These are phyloP conservation scores for Gymnocheta viridis DNA, from an alignment of 2,888 invertebrate species.

Conservation along the genomic window DNA sequence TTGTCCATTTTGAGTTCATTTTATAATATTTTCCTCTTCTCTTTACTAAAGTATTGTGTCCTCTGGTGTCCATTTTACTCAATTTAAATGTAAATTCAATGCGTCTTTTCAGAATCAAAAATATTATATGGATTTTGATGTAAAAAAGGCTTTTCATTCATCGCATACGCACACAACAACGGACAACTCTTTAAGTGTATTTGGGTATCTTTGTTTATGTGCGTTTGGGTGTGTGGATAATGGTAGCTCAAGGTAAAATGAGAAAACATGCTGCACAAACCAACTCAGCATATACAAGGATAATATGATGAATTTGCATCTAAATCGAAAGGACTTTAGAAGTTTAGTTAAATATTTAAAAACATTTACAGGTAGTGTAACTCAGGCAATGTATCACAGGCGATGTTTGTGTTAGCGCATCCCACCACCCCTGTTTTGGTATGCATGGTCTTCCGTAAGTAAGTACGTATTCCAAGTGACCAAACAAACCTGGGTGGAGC, in stretches of 20 bases:
- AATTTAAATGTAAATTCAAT: slow-evolving; percentile 70
- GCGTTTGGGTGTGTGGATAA: slow-evolving; percentile 15
- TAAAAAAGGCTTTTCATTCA: slow-evolving; percentile 63
- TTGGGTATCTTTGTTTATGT: not conserved
- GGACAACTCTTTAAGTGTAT: slow-evolving; percentile 16
- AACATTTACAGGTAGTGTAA: slow-evolving; percentile 17
- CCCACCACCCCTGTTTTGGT: slow-evolving; percentile 3
- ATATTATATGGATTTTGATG: slow-evolving; percentile 69
- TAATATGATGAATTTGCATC: slow-evolving; percentile 81
- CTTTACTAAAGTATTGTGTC: not conserved
- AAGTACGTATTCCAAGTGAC: slow-evolving; percentile 61
- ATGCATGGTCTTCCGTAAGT: not conserved
- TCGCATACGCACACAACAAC: slow-evolving; percentile 10
- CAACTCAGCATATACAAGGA: slow-evolving; percentile 19
- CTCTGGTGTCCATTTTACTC: slow-evolving; percentile 43
- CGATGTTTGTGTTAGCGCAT: not conserved
- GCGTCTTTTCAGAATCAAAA: slow-evolving; percentile 69
- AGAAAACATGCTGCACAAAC: slow-evolving; percentile 48
- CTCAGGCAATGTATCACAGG: not conserved
- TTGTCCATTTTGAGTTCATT: slow-evolving; percentile 56
- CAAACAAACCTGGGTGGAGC: not conserved
- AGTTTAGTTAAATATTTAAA: slow-evolving; percentile 62
- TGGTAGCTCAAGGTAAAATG: slow-evolving; percentile 56
- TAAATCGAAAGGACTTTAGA: slow-evolving; percentile 79
- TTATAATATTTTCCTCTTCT: slow-evolving; percentile 35